Conservation (phyloP, 2,797 vertebrate species). For the Carapus acus region DNA sequence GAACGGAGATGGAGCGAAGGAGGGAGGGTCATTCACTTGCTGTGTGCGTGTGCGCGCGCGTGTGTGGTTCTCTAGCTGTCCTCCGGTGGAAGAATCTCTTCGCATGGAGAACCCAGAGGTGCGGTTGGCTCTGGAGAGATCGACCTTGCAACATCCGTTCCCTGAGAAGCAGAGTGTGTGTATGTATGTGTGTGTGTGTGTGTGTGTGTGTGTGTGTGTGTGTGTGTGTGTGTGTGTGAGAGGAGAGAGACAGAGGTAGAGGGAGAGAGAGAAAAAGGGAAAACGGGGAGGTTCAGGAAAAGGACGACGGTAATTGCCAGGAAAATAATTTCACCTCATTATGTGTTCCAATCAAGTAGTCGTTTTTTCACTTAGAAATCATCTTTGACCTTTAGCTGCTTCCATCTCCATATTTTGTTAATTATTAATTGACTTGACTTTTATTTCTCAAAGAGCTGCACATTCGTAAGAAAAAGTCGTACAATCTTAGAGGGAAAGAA, state of each 20-base stretch:
- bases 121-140: conserved; percentile 39
- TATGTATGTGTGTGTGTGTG: too few species aligned
- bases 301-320: conserved; percentile 22
- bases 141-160: conserved; percentile 33
- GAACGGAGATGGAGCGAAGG: conserved; percentile 8
- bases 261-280: too few species aligned
- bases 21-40: conserved; percentile 40
- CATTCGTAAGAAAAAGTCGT: conserved; percentile 14
- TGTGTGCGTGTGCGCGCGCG: too few species aligned
- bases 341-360: conserved; percentile 46
- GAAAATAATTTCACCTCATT: conserved; percentile 33
- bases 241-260: too few species aligned
- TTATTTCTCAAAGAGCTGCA: conserved; percentile 24
- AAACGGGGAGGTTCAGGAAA: conserved; percentile 18
- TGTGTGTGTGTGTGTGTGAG: too few species aligned
- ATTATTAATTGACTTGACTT: conserved; percentile 50
- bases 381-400: conserved; percentile 56
- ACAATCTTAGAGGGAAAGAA: too few species aligned
- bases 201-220: too few species aligned
- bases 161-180: conserved; percentile 38
- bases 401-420: conserved; percentile 9
- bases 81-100: conserved; percentile 55
- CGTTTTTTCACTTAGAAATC: conserved; percentile 26
- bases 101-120: conserved; percentile 41
- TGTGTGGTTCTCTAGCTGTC: conserved; percentile 62